Base-by-base conservation (phyloP, 2,888 invertebrate species). In the Sphinx pinastri region DNA sequence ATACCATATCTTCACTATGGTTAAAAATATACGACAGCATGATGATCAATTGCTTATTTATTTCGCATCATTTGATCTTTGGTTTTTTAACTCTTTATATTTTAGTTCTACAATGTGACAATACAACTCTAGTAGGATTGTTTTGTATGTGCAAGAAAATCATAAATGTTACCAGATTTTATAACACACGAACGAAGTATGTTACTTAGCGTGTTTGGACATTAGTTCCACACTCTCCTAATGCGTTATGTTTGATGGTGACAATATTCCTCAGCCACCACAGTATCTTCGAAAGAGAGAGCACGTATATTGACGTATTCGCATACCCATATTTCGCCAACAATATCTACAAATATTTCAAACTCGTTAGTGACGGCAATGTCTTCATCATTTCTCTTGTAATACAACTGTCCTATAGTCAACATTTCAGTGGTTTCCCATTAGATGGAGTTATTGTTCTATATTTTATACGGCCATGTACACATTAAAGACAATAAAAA, bases 401-500 rank as follows among this genome's bases (percentile, higher is more conserved):
- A 57, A 57, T 57, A 57, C 19, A 8, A 57, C 3, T 57, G 55
- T 16, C 45, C 45, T 60, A 45, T 16, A 45, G 16, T 58, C 45
- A 45, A 60, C 11, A 16, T 60, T n/a, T 60, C 12, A 45, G 38
- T 14, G 45, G 38, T 45, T 60, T 31, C 16, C n/a, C 60, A 45
- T n/a, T 60, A 60, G 45, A 60, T 60, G n/a, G 60, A 60, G 14
- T 52, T n/a, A 45, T 47, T 60, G 45, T 10, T 60, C 60, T 60
- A 45, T 45, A 45, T 45, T 16, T n/a, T 16, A 38, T 38, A n/a
- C 52, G 52, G 13, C 13, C 14, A 52, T 52, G n/a, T 11, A 57
- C 11, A 60, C 60, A 60, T 60, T 11, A 60, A 60, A 60, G 60
- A n/a, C 60, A 60, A 60, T 60, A 60, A 60, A 60, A 60, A 60